These are phyloP conservation scores for Malachius bipustulatus DNA, from an alignment of 2,888 invertebrate species.

Conservation along the genomic window DNA sequence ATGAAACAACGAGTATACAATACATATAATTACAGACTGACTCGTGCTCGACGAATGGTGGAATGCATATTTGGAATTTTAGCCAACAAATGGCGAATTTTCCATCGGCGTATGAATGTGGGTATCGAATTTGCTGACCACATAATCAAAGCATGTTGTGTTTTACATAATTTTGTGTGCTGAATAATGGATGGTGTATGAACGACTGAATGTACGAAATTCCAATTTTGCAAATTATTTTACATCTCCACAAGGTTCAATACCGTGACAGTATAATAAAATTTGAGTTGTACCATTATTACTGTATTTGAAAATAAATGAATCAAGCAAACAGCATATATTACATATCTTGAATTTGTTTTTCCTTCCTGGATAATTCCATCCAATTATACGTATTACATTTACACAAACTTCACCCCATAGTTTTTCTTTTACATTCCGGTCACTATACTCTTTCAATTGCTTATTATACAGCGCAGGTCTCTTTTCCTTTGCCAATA, in stretches of 20 bases:
- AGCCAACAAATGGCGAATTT: slow-evolving; percentile 4
- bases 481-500: no score
- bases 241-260: slow-evolving; percentile 1
- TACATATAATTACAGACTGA: no score
- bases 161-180: slow-evolving; percentile 3
- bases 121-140: slow-evolving; percentile 4
- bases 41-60: no score
- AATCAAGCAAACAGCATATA: slow-evolving; percentile 1
- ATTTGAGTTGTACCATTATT: slow-evolving; percentile 5
- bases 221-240: slow-evolving; percentile 9
- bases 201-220: slow-evolving; percentile 4
- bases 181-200: no score
- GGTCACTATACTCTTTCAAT: no score
- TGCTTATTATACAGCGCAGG: no score
- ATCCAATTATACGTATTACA: slow-evolving; percentile 5
- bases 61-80: slow-evolving; percentile 4
- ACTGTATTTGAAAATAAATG: slow-evolving; percentile 6
- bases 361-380: slow-evolving; percentile 4
- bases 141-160: slow-evolving; percentile 4
- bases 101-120: slow-evolving; percentile 2
- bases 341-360: slow-evolving; percentile 1
- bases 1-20: slow-evolving; percentile 1
- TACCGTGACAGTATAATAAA: slow-evolving; percentile 8
- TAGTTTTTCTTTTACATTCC: no score
- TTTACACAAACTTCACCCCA: slow-evolving; percentile 4